A percentile compares a stretch with the other conserved stretches of the same genome.
Evolutionary conservation across 2,888 invertebrate species (phyloP).

Genomic region (Cephus rjabovi): DNA sequence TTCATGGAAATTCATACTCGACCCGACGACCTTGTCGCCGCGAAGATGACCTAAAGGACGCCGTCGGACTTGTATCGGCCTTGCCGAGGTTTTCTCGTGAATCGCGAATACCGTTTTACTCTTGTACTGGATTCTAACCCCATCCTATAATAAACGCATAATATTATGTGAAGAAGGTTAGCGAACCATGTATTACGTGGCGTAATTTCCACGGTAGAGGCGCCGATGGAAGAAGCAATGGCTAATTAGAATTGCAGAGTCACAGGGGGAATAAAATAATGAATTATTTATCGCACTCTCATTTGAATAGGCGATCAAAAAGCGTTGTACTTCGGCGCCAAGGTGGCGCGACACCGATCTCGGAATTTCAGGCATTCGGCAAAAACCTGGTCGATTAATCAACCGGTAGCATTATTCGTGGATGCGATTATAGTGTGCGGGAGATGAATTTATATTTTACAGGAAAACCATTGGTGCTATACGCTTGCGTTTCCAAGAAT

Average conservation of each 20-base stretch:
- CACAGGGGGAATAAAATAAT: neutral
- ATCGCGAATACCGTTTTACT: neutral
- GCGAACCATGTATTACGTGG: neutral
- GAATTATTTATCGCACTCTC: constrained; percentile 1
- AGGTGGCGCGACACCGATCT: constrained; percentile 18
- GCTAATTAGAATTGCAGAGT: constrained; percentile 3
- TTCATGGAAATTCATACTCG: neutral
- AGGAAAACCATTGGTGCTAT: neutral
- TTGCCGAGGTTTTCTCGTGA: neutral
- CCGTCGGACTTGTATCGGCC: neutral
- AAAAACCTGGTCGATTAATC: constrained; percentile 24
- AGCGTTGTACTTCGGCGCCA: constrained; percentile 13
- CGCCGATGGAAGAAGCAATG: neutral
- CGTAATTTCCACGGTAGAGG: neutral
- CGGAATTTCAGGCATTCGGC: constrained; percentile 18
- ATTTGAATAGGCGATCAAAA: constrained; percentile 7
- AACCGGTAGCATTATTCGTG: neutral
- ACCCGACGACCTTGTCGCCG: neutral
- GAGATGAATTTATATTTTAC: neutral
- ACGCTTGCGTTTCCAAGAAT: neutral
- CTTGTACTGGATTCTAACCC: neutral
- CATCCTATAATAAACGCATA: neutral
- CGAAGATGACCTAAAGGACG: neutral
- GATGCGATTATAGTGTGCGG: neutral
- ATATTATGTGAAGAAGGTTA: neutral